Evolutionary conservation across 2,888 invertebrate genomes (phyloP).

Genomic region (Drosophila fulvimacula): DNA sequence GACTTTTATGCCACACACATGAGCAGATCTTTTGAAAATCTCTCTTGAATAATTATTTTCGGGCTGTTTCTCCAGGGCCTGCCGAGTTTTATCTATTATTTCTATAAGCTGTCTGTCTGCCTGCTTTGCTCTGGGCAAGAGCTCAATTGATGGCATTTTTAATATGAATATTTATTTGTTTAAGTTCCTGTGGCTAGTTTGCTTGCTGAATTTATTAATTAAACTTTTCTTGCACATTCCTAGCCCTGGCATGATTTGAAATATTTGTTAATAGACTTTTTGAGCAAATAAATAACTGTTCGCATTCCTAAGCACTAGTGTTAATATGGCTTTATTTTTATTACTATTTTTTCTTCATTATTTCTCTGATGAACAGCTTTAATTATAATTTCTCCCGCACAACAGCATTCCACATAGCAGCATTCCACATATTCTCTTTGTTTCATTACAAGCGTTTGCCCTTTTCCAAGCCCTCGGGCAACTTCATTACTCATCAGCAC

Average conservation of each 20-base stretch:
- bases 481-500: slow-evolving; percentile 56
- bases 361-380: slow-evolving; percentile 42
- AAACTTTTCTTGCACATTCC: slow-evolving; percentile 24
- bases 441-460: slow-evolving; percentile 55
- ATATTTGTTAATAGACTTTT: slow-evolving; percentile 40
- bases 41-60: slow-evolving; percentile 4
- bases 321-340: neutral
- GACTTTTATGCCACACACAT: slow-evolving; percentile 10
- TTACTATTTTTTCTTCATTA: neutral
- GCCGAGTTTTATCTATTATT: slow-evolving; percentile 2
- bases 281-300: slow-evolving; percentile 28
- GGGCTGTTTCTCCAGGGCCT: neutral
- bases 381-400: slow-evolving; percentile 52
- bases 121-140: neutral
- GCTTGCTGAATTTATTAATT: neutral
- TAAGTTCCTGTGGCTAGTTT: neutral
- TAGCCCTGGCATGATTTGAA: slow-evolving; percentile 13
- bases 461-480: slow-evolving; percentile 44
- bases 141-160: neutral
- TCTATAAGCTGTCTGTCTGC: neutral
- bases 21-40: neutral
- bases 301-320: slow-evolving; percentile 26
- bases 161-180: neutral
- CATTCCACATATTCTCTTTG: slow-evolving; percentile 55
- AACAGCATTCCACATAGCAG: slow-evolving; percentile 39